Percentiles rank a stretch among this genome's conserved stretches.
Conservation (phyloP, 2,113 vertebrate species). For the Promerops cafer region DNA sequence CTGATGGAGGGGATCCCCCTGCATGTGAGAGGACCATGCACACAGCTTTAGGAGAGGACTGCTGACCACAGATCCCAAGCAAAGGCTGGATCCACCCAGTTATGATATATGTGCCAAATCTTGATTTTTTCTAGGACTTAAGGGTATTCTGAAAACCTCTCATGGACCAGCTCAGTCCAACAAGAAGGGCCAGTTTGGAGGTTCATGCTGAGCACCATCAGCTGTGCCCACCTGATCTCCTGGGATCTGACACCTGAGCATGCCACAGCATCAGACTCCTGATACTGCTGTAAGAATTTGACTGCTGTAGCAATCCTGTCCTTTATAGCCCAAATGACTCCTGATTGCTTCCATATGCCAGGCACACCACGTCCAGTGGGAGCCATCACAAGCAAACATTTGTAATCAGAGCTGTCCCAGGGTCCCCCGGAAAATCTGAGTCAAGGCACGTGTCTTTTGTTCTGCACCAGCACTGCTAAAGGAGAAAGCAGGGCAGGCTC, state of each 20-base stretch:
- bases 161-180: not conserved
- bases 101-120: not conserved
- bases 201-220: not conserved
- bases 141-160: not conserved
- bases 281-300: not conserved
- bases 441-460: slow-evolving; percentile 13
- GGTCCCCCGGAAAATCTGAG: slow-evolving; percentile 5
- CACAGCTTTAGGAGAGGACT: not conserved
- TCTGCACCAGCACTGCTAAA: not conserved
- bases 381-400: not conserved
- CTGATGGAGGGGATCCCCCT: not conserved
- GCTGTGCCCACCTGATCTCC: not conserved
- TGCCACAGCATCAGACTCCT: not conserved
- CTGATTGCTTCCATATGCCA: slow-evolving; percentile 52
- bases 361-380: not conserved
- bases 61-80: not conserved
- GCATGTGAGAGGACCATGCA: not conserved
- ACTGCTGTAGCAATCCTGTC: not conserved
- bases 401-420: slow-evolving; percentile 36
- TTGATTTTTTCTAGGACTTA: not conserved
- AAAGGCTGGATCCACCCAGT: not conserved
- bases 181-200: not conserved
- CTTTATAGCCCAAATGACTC: not conserved
- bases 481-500: not conserved
- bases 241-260: not conserved